Evolutionary conservation across 2,113 vertebrate species (phyloP).

Genomic region (Neotoma lepida): DNA sequence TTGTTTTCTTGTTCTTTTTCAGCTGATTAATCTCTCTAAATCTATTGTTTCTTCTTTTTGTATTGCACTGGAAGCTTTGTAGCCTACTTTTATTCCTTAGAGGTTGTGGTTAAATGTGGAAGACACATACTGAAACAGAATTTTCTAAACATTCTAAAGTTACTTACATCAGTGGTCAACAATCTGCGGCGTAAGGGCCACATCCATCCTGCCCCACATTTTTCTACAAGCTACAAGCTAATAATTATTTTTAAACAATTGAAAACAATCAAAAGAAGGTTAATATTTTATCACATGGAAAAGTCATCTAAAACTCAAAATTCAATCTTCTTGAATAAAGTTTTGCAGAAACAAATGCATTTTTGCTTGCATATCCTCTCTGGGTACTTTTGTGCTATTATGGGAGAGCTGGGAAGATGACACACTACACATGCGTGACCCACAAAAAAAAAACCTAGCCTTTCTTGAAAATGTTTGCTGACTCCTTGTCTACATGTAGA

Average conservation of each 20-base stretch:
- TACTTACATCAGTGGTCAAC: neutral
- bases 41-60: conserved; percentile 12
- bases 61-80: neutral
- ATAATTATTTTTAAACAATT: neutral
- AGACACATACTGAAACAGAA: neutral
- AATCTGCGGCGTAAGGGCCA: neutral
- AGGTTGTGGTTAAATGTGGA: neutral
- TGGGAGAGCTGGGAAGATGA: neutral
- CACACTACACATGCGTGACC: neutral
- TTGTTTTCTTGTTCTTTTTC: neutral
- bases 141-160: neutral
- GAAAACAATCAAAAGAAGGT: neutral
- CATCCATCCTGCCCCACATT: neutral
- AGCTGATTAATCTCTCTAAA: neutral
- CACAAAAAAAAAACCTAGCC: neutral
- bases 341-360: neutral
- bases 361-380: neutral
- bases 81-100: neutral
- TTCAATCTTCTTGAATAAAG: neutral
- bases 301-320: neutral
- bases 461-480: neutral
- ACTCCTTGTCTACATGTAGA: neutral
- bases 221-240: neutral
- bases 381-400: neutral
- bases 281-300: neutral